Conservation (phyloP, 2,797 vertebrate species). For the Ptychobarbus kaznakovi region DNA sequence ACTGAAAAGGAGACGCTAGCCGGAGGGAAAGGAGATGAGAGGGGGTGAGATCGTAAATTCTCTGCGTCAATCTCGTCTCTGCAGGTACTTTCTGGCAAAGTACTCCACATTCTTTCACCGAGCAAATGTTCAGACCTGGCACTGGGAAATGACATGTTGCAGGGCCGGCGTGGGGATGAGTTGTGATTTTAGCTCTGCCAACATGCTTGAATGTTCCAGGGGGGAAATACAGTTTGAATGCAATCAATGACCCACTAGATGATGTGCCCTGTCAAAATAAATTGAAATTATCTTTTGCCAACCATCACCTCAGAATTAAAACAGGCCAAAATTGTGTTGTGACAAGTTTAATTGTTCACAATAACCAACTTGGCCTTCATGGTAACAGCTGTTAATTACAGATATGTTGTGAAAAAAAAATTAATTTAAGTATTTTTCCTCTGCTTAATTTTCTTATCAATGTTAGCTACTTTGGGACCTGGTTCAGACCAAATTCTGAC, state of each 20-base stretch:
- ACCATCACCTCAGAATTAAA: constrained; percentile 11
- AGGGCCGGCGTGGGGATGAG: constrained; percentile 36
- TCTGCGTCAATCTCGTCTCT: constrained; percentile 47
- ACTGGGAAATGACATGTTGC: constrained; percentile 53
- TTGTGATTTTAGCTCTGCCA: constrained; percentile 42
- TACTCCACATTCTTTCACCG: constrained; percentile 52
- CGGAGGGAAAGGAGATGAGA: constrained; percentile 26
- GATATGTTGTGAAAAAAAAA: too few relatives aligned
- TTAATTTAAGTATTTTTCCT: not conserved
- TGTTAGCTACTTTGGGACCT: not conserved
- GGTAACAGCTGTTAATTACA: not conserved
- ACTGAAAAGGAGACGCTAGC: not conserved
- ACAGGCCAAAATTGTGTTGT: not conserved
- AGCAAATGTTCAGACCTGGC: constrained; percentile 55
- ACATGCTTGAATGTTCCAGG: constrained; percentile 27
- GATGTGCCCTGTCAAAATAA: constrained; percentile 40
- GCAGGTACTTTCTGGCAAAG: constrained; percentile 42
- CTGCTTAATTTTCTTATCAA: not conserved
- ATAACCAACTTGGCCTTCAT: not conserved
- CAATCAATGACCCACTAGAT: constrained; percentile 5
- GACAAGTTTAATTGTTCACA: constrained; percentile 16
- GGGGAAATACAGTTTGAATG: not conserved
- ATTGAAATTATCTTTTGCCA: constrained; percentile 41
- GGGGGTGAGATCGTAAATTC: constrained; percentile 32
- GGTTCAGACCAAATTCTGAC: not conserved